These are phyloP conservation scores for Gasterosteus aculeatus DNA, from an alignment of 2,113 vertebrate species.

Conservation along the genomic window DNA sequence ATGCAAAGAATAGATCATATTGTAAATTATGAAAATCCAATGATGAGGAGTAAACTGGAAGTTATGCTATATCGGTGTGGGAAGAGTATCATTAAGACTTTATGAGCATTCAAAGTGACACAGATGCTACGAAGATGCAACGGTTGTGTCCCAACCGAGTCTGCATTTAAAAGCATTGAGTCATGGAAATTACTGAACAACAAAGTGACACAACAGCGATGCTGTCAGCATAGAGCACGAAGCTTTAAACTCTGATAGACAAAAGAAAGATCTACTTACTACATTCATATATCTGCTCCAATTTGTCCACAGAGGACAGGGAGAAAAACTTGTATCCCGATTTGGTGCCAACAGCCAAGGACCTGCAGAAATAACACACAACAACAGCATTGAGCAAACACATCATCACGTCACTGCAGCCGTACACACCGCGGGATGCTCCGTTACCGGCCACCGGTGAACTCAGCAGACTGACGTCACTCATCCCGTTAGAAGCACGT, in stretches of 20 bases:
- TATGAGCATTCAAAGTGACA: slow-evolving; percentile 47
- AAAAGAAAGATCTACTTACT: slow-evolving; percentile 84
- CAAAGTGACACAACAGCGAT: background rate
- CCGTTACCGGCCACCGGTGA: too few species aligned
- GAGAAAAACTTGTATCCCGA: slow-evolving; percentile 99
- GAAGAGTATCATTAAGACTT: slow-evolving; percentile 10
- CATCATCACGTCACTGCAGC: background rate
- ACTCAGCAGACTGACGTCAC: background rate
- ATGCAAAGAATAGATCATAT: background rate
- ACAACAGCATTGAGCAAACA: background rate
- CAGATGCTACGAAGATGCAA: slow-evolving; percentile 10
- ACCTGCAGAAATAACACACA: slow-evolving; percentile 79
- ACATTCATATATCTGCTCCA: slow-evolving; percentile 99
- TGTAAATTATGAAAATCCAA: background rate
- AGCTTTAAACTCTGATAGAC: background rate
- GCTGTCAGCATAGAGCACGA: background rate
- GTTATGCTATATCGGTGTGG: background rate
- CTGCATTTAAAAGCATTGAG: background rate
- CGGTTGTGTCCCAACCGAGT: background rate
- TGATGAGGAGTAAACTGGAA: background rate
- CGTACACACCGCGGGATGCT: too few species aligned
- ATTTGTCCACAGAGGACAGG: slow-evolving; percentile 97
- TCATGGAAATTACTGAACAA: background rate
- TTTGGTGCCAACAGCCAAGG: slow-evolving; percentile 97
- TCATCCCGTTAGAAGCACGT: background rate